These are phyloP conservation scores for Chaetogeoica ovagalla DNA, from an alignment of 2,888 invertebrate species.

Conservation along the genomic window DNA sequence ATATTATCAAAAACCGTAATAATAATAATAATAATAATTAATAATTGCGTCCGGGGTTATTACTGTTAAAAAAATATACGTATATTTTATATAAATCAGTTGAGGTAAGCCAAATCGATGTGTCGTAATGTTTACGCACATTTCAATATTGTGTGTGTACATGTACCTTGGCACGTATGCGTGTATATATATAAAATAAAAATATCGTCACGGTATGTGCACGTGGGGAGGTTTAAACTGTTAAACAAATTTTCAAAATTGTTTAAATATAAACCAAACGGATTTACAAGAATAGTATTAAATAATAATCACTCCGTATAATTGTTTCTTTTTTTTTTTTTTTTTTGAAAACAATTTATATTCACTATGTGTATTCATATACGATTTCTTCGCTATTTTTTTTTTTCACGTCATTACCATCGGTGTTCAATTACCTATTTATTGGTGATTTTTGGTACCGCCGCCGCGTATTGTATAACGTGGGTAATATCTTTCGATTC, in stretches of 20 bases:
- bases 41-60: not conserved
- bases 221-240: too few species aligned
- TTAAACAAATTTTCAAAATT: too few species aligned
- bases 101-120: not conserved
- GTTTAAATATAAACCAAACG: too few species aligned
- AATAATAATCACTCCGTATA: too few species aligned
- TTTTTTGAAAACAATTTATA: too few species aligned
- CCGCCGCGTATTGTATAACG: not conserved
- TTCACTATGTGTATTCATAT: too few species aligned
- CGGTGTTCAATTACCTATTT: not conserved
- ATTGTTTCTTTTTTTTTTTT: too few species aligned
- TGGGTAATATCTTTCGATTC: constrained; percentile 1
- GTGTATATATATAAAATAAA: not conserved
- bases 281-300: too few species aligned
- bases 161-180: not conserved
- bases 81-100: not conserved
- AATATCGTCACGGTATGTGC: too few species aligned
- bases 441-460: not conserved
- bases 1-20: not conserved
- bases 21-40: not conserved
- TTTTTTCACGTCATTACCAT: not conserved
- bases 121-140: not conserved
- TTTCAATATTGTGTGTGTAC: too few species aligned
- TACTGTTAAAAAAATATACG: too few species aligned
- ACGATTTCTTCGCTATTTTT: too few species aligned